Evolutionary conservation across 2,888 invertebrate species (phyloP), one percentile per base, ranked within the genome.

Genomic region (Morpho deidamia): DNA sequence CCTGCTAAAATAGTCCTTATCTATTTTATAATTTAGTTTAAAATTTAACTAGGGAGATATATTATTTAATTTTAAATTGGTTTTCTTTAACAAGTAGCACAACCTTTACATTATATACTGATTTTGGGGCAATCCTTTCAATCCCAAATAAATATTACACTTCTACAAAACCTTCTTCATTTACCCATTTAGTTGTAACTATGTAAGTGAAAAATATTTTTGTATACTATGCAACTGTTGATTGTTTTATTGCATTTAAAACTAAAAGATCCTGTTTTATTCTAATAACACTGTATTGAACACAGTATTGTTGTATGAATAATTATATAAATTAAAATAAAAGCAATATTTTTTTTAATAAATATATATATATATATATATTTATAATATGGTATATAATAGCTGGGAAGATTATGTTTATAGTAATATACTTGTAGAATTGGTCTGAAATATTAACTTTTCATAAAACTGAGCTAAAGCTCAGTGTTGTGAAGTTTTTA

Each of bases 301-400:
- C 38, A 32, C 46, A 46, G 46, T 46, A 46, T 46, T 46, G 38
- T 38, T 46, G 46, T 46, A 46, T 39, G 39, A 46, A 46, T 46
- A 46, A 32, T 32, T 46, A 45, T n/a, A 32, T 39, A 32, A 46
- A 39, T 39, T 32, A 46, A 42, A 9, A 43, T 50, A 41, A 50
- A 34, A 37, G 49, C 37, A n/a, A n/a, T 42, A 42, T 34, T 37
- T 44, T 23, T 23, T 23, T 23, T 23, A 5, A 23, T 23, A 23
- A 23, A 23, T 23, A 23, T 23, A 5, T 23, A 14, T 14, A 4
- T 2, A 14, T 14, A 14, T n/a, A 23, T 23, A 23, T 23, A 5
- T 23, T 2, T 14, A 4, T 2, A 14, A 2, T 2, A 23, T 23
- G 23, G 5, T 5, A 23, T 2, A 23, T 23, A 23, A 3, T 23